A percentile compares a stretch with the other conserved stretches of the same genome.
Conservation (phyloP, 92 coral and sea anemone species). For the Desmophyllum pertusum region DNA sequence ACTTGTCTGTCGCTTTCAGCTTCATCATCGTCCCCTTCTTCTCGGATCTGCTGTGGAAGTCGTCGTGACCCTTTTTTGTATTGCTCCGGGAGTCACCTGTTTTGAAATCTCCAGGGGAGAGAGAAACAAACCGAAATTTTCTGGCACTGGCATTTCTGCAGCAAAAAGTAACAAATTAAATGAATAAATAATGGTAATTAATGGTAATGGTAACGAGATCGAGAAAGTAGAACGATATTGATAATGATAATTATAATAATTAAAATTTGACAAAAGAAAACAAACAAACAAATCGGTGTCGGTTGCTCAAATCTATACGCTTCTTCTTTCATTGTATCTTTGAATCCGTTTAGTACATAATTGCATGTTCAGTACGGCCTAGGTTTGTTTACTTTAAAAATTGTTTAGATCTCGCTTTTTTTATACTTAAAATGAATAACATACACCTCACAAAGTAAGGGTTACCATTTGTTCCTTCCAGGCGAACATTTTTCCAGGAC, state of each 20-base stretch:
- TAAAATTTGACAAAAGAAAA: no score
- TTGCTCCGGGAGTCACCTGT: neutral
- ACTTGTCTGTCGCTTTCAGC: constrained; percentile 25
- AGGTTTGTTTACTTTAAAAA: neutral
- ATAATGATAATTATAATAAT: no score
- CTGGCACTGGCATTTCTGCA: constrained; percentile 33
- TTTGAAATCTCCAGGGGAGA: constrained; percentile 44
- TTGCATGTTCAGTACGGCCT: no score
- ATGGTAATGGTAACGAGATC: neutral
- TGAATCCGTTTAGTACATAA: no score
- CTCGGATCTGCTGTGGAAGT: constrained; percentile 14
- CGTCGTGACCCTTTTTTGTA: neutral
- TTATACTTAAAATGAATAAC: neutral
- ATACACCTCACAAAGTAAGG: neutral
- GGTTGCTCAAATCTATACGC: no score
- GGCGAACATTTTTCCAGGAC: constrained; percentile 37
- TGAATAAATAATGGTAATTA: neutral
- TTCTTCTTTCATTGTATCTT: no score
- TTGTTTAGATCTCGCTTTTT: neutral
- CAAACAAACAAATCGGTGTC: no score
- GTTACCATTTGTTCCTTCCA: constrained; percentile 30
- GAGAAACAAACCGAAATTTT: constrained; percentile 24
- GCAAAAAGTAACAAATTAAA: neutral
- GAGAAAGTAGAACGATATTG: no score
- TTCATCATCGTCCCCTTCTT: constrained; percentile 26